Evolutionary conservation across 2,797 vertebrate species (phyloP).

Genomic region (Rhinogobio ventralis): DNA sequence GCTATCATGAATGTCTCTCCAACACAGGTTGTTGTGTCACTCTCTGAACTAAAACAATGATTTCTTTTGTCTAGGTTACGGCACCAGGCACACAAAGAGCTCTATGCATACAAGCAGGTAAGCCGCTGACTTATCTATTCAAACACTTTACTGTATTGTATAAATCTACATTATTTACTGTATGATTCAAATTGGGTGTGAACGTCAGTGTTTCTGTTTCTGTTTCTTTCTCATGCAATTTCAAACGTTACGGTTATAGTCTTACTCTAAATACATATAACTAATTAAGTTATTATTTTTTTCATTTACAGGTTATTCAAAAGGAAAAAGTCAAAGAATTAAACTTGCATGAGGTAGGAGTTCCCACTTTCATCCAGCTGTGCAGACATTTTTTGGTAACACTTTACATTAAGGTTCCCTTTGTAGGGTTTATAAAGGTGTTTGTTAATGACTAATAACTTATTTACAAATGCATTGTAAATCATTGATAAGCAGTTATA

Average conservation of each 20-base stretch:
- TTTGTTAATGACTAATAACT: too few species aligned
- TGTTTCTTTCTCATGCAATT: not conserved
- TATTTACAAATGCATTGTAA: too few species aligned
- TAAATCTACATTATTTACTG: not conserved
- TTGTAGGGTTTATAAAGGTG: too few species aligned
- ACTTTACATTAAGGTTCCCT: too few species aligned
- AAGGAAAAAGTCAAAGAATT: constrained; percentile 99
- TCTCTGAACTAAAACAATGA: constrained; percentile 27
- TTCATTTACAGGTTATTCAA: constrained; percentile 91
- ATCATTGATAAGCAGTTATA: too few species aligned
- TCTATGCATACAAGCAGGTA: constrained; percentile 99
- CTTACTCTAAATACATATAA: constrained; percentile 2
- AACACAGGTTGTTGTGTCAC: not conserved
- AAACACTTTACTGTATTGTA: constrained; percentile 20
- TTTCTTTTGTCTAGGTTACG: constrained; percentile 82
- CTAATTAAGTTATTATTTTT: constrained; percentile 23
- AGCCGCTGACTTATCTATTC: constrained; percentile 60
- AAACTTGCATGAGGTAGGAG: constrained; percentile 96
- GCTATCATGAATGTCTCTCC: not conserved
- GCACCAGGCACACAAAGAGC: constrained; percentile 98
- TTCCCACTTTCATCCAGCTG: not conserved
- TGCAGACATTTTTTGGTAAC: not conserved
- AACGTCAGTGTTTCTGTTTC: not conserved
- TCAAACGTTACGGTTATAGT: not conserved
- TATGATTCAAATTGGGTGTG: not conserved